phyloP scores from a whole-genome alignment of 2,113 vertebrate species.

The Ictalurus furcatus region DNA sequence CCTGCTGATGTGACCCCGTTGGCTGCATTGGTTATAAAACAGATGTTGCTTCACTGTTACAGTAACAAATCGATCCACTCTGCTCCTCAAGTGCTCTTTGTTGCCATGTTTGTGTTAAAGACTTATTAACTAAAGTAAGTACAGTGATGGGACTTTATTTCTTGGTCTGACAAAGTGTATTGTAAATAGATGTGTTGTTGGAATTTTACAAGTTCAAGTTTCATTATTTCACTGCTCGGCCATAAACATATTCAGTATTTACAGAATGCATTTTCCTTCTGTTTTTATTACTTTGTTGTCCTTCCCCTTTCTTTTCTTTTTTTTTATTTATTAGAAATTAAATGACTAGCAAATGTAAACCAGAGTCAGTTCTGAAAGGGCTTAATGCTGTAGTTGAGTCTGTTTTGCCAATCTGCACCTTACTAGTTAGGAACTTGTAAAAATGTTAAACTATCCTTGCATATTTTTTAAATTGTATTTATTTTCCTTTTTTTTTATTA shows the following conservation, averaged over 20 bases:
- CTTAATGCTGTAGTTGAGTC: not conserved
- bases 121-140: conserved; percentile 5
- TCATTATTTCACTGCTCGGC: not conserved
- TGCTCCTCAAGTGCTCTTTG: conserved; percentile 26
- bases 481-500: conserved; percentile 31
- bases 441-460: not conserved
- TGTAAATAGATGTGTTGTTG: conserved; percentile 38
- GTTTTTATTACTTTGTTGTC: not conserved
- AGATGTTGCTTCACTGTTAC: not conserved
- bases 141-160: conserved; percentile 6
- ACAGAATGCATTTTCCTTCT: not conserved
- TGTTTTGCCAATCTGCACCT: conserved; percentile 22
- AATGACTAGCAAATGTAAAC: not conserved
- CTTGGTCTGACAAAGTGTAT: conserved; percentile 7
- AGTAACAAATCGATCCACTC: not conserved
- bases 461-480: conserved; percentile 35
- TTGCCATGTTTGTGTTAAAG: conserved; percentile 8
- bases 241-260: not conserved
- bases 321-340: not conserved
- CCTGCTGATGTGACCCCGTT: conserved; percentile 30
- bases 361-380: conserved; percentile 22
- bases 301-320: not conserved
- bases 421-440: conserved; percentile 19
- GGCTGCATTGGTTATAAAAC: conserved; percentile 8
- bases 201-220: not conserved